Percentiles rank a stretch among this genome's conserved stretches.
Conservation (phyloP, 2,888 invertebrate species). For the Nycteola revayana region DNA sequence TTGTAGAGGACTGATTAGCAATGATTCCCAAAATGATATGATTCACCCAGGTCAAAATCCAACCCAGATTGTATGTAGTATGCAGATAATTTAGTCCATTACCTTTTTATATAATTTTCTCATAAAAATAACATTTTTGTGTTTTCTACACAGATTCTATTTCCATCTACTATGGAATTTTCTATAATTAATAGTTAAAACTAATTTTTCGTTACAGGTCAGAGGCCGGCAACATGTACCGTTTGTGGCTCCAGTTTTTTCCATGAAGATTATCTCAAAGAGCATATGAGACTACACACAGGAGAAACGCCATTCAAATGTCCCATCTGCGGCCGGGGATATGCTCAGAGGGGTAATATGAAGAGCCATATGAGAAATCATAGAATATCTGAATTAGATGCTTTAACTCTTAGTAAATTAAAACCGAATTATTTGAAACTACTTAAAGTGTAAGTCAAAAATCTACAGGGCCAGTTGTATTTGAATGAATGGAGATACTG, state of each 20-base stretch:
- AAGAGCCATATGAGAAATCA: conserved; percentile 73
- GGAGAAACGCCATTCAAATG: conserved; percentile 77
- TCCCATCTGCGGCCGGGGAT: conserved; percentile 70
- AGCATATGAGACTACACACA: conserved; percentile 74
- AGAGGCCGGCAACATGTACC: conserved; percentile 65
- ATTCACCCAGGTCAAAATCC: too few relatives aligned
- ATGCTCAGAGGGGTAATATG: conserved; percentile 74
- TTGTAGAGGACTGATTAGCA: too few relatives aligned
- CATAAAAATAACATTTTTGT: too few relatives aligned
- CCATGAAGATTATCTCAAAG: conserved; percentile 68
- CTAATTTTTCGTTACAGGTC: conserved; percentile 51
- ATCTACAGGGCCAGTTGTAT: too few relatives aligned
- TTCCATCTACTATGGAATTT: too few relatives aligned
- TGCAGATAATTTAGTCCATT: too few relatives aligned
- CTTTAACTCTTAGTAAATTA: conserved; percentile 56
- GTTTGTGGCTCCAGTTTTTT: conserved; percentile 66
- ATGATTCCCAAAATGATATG: too few relatives aligned
- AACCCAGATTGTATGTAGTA: too few relatives aligned
- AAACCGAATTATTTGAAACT: conserved; percentile 66
- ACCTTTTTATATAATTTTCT: too few relatives aligned
- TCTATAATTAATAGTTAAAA: too few relatives aligned
- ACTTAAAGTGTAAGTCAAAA: conserved; percentile 51
- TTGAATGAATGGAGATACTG: too few relatives aligned
- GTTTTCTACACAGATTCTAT: too few relatives aligned
- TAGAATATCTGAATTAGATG: conserved; percentile 61